Evolutionary conservation across 2,113 vertebrate genomes (phyloP), one percentile per base, ranked within the genome.

Genomic region (Rhinolophus sinicus): DNA sequence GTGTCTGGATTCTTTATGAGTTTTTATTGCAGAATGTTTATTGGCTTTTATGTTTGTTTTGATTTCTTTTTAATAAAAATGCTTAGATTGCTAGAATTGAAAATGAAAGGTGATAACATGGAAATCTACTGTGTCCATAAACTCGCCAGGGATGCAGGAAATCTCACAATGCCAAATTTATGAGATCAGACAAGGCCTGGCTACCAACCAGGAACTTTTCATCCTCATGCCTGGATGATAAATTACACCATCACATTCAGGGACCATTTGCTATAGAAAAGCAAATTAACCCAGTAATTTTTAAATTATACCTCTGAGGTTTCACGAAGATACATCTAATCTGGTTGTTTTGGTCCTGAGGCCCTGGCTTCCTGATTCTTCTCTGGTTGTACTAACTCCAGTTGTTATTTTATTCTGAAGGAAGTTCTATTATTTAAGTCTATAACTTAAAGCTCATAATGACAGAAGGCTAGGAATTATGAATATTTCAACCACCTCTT

Each of bases 261-360:
- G 94, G 85, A 47, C 62, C 91, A 96, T 96, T 96, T 96, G 93
- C 78, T 78, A 94, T 78, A 93, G 82, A 95, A 98, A 96, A 97
- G 82, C 76, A 97, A 97, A 97, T 97, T 97, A 97, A 96, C 94
- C 91, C 77, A 90, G 88, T 97, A 89, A 96, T 97, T 97, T 97
- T 94, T 52, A 86, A 96, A 97, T 97, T 97, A 97, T 70, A 76
- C 81, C 88, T 97, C 81, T 75, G 40, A 89, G 94, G 85, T 92
- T 96, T 97, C 94, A 83, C 19, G n/a, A 94, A 97, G 93, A 86
- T 47, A 93, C 50, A 95, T 88, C 56, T 81, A 93, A 80, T 91
- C 88, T 97, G 95, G 81, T 94, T 96, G 35, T 56, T 95, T 94
- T 87, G 90, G 92, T 93, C 93, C 62, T 65, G 62, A 95, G 75